Evolutionary conservation across 2,797 vertebrate genomes (phyloP), one percentile per base, ranked within the genome.

Genomic region (Prunella strophiata): DNA sequence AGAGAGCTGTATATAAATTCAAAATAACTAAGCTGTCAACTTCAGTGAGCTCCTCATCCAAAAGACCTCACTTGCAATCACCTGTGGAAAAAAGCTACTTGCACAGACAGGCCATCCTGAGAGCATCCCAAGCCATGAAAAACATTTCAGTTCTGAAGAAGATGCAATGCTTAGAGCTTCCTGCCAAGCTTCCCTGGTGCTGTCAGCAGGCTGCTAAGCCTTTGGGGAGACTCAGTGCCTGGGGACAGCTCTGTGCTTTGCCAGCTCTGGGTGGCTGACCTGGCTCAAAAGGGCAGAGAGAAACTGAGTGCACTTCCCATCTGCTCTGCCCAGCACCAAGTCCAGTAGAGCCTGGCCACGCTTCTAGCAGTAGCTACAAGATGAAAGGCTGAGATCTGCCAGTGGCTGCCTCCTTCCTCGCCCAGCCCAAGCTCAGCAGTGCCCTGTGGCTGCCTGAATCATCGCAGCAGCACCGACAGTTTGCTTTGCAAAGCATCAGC

Each of bases 61-160:
- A 77, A 90, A 94, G 66, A 59, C 63, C 74, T 61, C 85, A 82
- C 87, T 92, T 10, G 17, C 66, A 73, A 76, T 84, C 83, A 81
- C 43, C 76, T 43, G 42, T 68, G 78, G 76, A 81, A 88, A 88
- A 76, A 63, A 76, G 25, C 51, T 84, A 6, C 93, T 70, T 93
- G 92, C 93, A 95, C 74, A 93, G 94, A 71, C 95, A 96, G 57
- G 92, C 66, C 65, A 13, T 89, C 71, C 70, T 54, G 74, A 88
- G 73, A 90, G 81, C 83, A 66, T 65, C 65, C 89, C 75, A 78
- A 89, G 34, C 70, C 78, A 72, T 0, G 3, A 50, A 54, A 58
- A 62, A 10, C 11, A 19, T 45, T 84, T 59, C 40, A 40, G 43
- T 70, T 71, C 50, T 90, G 89, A 84, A 52, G 88, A 61, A 67